Evolutionary conservation across 2,797 vertebrate species (phyloP), one percentile per base, ranked within the genome.

Genomic region (Hafferia zeledoni): DNA sequence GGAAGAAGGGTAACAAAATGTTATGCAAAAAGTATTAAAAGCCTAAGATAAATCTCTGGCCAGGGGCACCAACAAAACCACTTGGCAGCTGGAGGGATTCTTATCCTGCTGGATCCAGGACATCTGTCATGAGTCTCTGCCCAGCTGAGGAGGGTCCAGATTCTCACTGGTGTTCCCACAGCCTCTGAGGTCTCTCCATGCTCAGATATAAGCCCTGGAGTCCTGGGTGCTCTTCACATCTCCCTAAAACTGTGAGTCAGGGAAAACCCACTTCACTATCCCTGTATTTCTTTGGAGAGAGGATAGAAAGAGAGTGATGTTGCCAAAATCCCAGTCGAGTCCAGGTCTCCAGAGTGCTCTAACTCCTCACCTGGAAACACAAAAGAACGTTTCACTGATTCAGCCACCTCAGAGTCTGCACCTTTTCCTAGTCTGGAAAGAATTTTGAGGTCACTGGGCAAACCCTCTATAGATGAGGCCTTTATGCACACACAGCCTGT

Each of bases 21-120:
- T 96, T 94, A 89, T 69, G 87, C 46, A 95, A 64, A 70, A 90
- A 84, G 25, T 46, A 60, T 83, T 97, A 94, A 97, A 96, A 90
- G 77, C 63, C 52, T 77, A 68, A 68, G 85, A 88, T 84, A 84
- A 91, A 90, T 93, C 77, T 95, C 65, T 90, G 93, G 82, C 75
- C 23, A 31, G 28, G 11, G 69, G 25, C 79, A 87, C 33, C n/a
- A 70, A 89, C 50, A 87, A 80, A 90, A 76, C 25, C 35, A 39
- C 47, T 91, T 52, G 28, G 84, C 69, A 47, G 49, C 84, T 61
- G 46, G 49, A 89, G 6, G 63, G 44, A 59, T 39, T n/a, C 0
- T 0, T 39, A 61, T 37, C 75, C 87, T 81, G 76, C 57, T 88
- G 91, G 55, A 91, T 53, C 55, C 70, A 78, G 63, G 57, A 65